These are phyloP conservation scores for Cololabis saira DNA, from an alignment of 2,113 vertebrate species.

Conservation along the genomic window DNA sequence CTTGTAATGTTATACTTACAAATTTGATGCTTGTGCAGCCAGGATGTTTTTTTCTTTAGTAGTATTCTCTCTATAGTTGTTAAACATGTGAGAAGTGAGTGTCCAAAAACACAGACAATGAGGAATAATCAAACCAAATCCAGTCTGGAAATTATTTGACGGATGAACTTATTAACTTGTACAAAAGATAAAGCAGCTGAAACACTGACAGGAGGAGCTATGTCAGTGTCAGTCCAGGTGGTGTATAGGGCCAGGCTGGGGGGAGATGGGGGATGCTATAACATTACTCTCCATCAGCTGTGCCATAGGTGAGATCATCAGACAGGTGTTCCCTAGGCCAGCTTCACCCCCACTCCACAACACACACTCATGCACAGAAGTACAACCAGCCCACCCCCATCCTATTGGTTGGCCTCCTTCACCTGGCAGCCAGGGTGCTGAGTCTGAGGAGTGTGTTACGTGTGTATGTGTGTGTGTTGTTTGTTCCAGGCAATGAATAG, in stretches of 20 bases:
- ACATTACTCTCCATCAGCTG: conserved; percentile 65
- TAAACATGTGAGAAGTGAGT: too few species aligned
- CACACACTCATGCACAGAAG: background rate
- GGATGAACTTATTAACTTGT: background rate
- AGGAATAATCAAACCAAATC: background rate
- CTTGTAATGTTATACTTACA: too few species aligned
- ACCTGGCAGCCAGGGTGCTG: conserved; percentile 56
- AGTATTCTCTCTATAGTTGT: too few species aligned
- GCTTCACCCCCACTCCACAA: conserved; percentile 8
- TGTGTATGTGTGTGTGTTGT: conserved; percentile 29
- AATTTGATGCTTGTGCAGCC: too few species aligned
- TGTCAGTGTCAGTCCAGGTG: conserved; percentile 62
- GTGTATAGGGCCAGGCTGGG: conserved; percentile 50
- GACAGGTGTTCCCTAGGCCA: conserved; percentile 70
- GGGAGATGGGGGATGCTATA: conserved; percentile 44
- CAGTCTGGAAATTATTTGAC: background rate
- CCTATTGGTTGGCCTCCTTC: conserved; percentile 32
- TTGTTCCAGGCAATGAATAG: conserved; percentile 75
- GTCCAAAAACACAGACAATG: too few species aligned
- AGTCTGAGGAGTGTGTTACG: conserved; percentile 41
- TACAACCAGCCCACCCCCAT: background rate
- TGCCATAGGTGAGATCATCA: conserved; percentile 59
- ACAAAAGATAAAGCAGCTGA: too few species aligned
- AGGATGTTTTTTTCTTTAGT: too few species aligned
- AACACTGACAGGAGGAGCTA: conserved; percentile 6